phyloP scores from a whole-genome alignment of 2,797 vertebrate species.

The Nyctalus aviator region DNA sequence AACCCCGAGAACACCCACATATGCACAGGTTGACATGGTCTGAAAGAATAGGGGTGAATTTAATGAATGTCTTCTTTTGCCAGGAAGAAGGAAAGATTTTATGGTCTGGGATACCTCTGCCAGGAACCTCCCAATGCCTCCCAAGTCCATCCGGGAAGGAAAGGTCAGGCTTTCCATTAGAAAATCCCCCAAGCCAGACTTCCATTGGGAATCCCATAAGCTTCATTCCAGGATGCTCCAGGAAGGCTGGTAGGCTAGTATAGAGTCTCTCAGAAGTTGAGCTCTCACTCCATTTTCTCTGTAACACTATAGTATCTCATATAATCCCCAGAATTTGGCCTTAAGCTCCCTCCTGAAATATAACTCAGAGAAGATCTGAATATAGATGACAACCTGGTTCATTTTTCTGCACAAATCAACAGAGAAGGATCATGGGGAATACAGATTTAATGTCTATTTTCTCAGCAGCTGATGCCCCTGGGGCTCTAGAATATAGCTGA shows the following conservation, averaged over 20 bases:
- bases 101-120: neutral
- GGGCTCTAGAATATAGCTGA: constrained; percentile 45
- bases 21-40: neutral
- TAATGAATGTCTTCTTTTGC: neutral
- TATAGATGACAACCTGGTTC: constrained; percentile 64
- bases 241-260: neutral
- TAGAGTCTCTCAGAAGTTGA: neutral
- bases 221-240: neutral
- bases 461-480: constrained; percentile 26
- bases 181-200: constrained; percentile 5
- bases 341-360: constrained; percentile 66
- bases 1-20: neutral
- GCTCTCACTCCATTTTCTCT: constrained; percentile 52
- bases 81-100: neutral
- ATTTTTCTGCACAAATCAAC: constrained; percentile 61
- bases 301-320: constrained; percentile 34
- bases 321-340: constrained; percentile 57
- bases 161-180: neutral
- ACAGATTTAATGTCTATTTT: constrained; percentile 66
- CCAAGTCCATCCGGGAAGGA: neutral
- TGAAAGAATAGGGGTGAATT: neutral
- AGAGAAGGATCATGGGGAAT: constrained; percentile 56
- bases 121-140: neutral
- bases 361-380: constrained; percentile 64
- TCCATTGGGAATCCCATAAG: neutral